Evolutionary conservation across 2,113 vertebrate genomes (phyloP).

Genomic region (Pterocles burchelli): DNA sequence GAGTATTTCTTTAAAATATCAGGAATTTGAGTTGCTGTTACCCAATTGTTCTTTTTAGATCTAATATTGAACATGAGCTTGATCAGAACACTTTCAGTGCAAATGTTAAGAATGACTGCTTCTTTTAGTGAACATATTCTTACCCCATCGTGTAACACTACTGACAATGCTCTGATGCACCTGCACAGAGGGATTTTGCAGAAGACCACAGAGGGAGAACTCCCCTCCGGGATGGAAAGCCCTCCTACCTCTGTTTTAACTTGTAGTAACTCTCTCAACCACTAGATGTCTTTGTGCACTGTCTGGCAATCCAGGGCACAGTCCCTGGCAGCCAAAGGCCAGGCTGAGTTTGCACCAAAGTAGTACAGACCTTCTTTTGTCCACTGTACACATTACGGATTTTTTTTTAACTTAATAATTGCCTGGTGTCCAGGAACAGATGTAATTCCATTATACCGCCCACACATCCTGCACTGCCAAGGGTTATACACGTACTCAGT

Average conservation of each 20-base stretch:
- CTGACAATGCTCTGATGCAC: background rate
- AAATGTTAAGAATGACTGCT: fast-evolving
- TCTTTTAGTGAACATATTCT: background rate
- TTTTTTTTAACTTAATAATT: background rate
- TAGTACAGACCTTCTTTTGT: background rate
- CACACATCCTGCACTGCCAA: background rate
- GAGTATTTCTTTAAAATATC: background rate
- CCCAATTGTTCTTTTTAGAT: fast-evolving
- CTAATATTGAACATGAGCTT: fast-evolving
- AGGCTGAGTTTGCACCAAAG: background rate
- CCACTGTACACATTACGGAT: background rate
- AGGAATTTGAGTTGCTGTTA: background rate
- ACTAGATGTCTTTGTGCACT: background rate
- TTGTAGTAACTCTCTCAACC: background rate
- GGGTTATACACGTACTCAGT: background rate
- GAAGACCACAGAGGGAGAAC: background rate
- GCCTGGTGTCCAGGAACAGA: background rate
- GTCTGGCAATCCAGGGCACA: background rate
- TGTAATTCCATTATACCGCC: background rate
- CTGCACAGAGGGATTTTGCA: background rate
- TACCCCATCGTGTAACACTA: background rate
- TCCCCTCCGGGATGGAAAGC: fast-evolving
- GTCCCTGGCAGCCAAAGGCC: background rate
- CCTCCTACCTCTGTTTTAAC: too few relatives aligned
- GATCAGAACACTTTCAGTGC: fast-evolving